Evolutionary conservation across 2,797 vertebrate genomes (phyloP), one percentile per base, ranked within the genome.

Genomic region (Coreius guichenoti): DNA sequence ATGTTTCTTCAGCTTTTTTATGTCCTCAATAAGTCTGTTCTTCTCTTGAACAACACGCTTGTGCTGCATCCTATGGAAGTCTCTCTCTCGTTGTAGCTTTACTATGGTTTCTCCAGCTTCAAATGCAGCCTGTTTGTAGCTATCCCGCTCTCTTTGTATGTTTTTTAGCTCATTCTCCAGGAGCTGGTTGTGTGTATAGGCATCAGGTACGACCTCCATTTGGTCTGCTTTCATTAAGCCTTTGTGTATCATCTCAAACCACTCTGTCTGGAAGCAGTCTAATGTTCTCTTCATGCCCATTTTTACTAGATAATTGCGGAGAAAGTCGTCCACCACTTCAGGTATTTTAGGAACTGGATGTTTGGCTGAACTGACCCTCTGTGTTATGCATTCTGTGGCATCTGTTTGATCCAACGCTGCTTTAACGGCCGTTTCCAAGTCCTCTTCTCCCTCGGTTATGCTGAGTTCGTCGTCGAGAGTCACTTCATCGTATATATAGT

Each of bases 181-280:
- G 1, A 94, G 88, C 91, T 95, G 94, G 91, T 95, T 97, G 68
- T 91, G 93, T 0, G 39, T 89, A 86, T 97, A 96, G 17, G 94
- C 94, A 5, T 95, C 86, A 47, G 96, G 96, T 26, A 97, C 94
- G 45, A 92, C 89, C 0, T 85, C 95, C 14, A 69, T 11, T 31
- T 82, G 86, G 14, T 85, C 87, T 2, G 88, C 43, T n/a, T 91
- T 87, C 17, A 96, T 29, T 23, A 87, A 26, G 26, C 96, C 96
- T 86, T 92, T 97, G 80, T 97, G 91, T 23, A 89, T 79, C 87
- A 96, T 90, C 82, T 98, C 97, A 11, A 94, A 95, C 98, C 97
- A 98, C 95, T 99, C 98, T 0, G 92, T 94, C 67, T 99, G 96
- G 89, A 99, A 99, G 91, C 95, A 97, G 78, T 97, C 90, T 8